Evolutionary conservation across 1,140 invertebrate genomes (phyloP).

Genomic region (Zaprionus taronus): DNA sequence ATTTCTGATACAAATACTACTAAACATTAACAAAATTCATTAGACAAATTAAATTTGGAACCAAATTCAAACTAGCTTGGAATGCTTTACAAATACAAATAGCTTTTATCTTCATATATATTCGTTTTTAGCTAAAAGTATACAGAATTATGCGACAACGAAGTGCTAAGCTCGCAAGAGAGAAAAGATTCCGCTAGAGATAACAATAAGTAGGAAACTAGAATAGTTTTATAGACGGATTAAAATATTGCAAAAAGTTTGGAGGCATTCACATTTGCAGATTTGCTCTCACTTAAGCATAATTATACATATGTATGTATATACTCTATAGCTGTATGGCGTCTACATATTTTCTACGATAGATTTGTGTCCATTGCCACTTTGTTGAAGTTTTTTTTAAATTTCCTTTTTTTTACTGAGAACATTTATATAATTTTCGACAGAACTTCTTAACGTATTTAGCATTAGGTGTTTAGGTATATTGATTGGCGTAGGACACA

Average conservation of each 20-base stretch:
- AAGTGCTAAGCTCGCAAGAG: conserved; percentile 19
- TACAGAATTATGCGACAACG: conserved; percentile 35
- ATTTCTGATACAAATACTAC: conserved; percentile 65
- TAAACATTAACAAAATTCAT: conserved; percentile 62
- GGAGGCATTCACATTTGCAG: conserved; percentile 24
- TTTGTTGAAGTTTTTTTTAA: conserved; percentile 5
- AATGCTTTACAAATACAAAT: conserved; percentile 73
- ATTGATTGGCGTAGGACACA: conserved; percentile 78
- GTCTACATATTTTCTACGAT: conserved; percentile 12
- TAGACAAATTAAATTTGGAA: conserved; percentile 75
- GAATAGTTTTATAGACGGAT: conserved; percentile 58
- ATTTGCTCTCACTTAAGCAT: conserved; percentile 50
- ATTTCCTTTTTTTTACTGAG: conserved; percentile 37
- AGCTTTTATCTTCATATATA: conserved; percentile 10
- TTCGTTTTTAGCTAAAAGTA: conserved; percentile 38
- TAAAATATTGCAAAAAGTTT: conserved; percentile 74
- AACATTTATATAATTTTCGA: conserved; percentile 49
- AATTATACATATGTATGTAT: conserved; percentile 38
- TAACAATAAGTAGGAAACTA: conserved; percentile 47
- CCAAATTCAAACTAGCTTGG: conserved; percentile 74
- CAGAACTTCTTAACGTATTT: conserved; percentile 52
- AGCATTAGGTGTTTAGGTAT: conserved; percentile 38
- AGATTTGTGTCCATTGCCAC: neutral
- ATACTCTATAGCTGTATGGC: conserved; percentile 30
- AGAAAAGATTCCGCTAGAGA: conserved; percentile 39